Evolutionary conservation across 2,888 invertebrate species (phyloP).

Genomic region (Andrena trimmerana): DNA sequence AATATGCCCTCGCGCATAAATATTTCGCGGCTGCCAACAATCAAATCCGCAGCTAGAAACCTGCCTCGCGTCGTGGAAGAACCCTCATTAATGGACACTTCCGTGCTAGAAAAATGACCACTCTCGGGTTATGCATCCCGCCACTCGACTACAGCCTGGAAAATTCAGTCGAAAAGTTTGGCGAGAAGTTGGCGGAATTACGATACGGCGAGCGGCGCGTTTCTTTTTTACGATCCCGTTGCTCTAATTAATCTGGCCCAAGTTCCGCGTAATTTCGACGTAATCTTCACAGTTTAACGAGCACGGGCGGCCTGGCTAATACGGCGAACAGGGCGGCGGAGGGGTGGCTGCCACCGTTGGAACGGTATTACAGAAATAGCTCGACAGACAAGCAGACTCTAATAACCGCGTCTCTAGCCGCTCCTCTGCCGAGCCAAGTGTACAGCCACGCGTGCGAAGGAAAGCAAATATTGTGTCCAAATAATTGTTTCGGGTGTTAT

Average conservation of each 20-base stretch:
- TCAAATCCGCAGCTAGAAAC: not conserved
- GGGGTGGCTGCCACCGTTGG: not conserved
- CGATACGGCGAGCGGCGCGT: not conserved
- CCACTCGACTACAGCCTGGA: not conserved
- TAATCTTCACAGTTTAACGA: slow-evolving; percentile 38
- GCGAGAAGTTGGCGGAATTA: not conserved
- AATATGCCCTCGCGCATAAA: slow-evolving; percentile 19
- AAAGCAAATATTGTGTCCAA: slow-evolving; percentile 45
- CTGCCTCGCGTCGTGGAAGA: too few species aligned
- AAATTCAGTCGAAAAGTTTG: not conserved
- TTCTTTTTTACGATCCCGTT: not conserved
- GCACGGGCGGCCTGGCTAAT: slow-evolving; percentile 16
- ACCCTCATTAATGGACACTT: slow-evolving; percentile 1
- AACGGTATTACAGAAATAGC: slow-evolving; percentile 12
- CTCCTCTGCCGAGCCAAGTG: not conserved
- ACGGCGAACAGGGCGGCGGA: not conserved
- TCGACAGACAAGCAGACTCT: slow-evolving; percentile 41
- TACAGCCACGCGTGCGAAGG: slow-evolving; percentile 32
- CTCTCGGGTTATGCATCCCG: not conserved
- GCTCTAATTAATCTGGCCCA: slow-evolving; percentile 33
- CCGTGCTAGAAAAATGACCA: not conserved
- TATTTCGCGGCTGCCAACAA: slow-evolving; percentile 5
- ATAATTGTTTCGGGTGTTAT: slow-evolving; percentile 52
- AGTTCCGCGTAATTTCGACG: slow-evolving; percentile 28
- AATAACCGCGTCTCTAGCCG: slow-evolving; percentile 56